Evolutionary conservation across 2,797 vertebrate genomes (phyloP).

Genomic region (Amblyraja radiata): DNA sequence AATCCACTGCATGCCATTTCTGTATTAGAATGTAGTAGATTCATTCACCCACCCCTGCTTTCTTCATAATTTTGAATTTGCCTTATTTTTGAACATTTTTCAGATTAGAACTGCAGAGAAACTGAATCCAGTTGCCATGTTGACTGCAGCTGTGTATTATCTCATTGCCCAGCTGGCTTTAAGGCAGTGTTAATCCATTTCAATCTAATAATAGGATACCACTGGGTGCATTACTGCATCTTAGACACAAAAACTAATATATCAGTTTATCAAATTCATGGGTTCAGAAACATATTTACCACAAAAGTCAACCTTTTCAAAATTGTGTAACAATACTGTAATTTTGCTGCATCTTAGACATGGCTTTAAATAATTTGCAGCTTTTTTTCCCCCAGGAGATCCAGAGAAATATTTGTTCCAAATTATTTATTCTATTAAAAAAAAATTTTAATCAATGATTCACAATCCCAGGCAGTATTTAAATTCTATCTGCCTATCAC

Average conservation of each 20-base stretch:
- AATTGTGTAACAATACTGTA: background rate
- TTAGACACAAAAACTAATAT: conserved; percentile 43
- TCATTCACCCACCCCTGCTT: too few species aligned
- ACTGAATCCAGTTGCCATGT: conserved; percentile 49
- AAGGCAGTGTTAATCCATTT: conserved; percentile 63
- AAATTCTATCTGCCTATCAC: background rate
- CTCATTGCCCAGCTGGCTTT: conserved; percentile 53
- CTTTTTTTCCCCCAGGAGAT: background rate
- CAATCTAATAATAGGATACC: conserved; percentile 72
- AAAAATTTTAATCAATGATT: background rate
- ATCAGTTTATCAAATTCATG: conserved; percentile 47
- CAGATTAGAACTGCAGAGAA: conserved; percentile 33
- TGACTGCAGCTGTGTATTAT: conserved; percentile 52
- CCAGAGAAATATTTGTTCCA: background rate
- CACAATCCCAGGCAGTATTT: too few species aligned
- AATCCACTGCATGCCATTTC: background rate
- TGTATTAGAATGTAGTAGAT: background rate
- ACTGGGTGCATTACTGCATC: conserved; percentile 46
- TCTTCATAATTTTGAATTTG: background rate
- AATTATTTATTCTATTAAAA: conserved; percentile 22
- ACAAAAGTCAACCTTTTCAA: conserved; percentile 27
- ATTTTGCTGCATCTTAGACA: background rate
- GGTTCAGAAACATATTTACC: conserved; percentile 39
- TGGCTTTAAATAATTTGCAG: background rate
- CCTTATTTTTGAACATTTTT: conserved; percentile 9